A percentile compares a stretch with the other conserved stretches of the same genome.
These are phyloP conservation scores for Stenurella melanura DNA, from an alignment of 2,888 invertebrate genomes.

Conservation along the genomic window DNA sequence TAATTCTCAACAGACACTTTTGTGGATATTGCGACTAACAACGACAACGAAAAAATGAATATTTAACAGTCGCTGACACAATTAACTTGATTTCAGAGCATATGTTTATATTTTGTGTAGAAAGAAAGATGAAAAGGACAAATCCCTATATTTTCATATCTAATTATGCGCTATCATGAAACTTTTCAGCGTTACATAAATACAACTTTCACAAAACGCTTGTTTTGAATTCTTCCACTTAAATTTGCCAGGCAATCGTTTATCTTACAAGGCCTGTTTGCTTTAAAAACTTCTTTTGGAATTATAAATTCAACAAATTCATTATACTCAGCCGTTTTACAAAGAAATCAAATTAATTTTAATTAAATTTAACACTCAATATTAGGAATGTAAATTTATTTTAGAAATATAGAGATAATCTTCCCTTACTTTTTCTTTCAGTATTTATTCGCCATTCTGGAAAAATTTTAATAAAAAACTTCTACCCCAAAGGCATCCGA, in stretches of 20 bases:
- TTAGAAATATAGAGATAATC: neutral
- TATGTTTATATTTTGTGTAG: slow-evolving; percentile 31
- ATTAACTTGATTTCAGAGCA: slow-evolving; percentile 28
- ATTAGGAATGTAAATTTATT: neutral
- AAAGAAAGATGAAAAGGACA: slow-evolving; percentile 19
- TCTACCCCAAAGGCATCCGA: no score
- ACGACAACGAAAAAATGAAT: slow-evolving; percentile 32
- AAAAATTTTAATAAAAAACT: no score
- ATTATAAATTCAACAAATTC: slow-evolving; percentile 24
- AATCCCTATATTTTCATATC: slow-evolving; percentile 15
- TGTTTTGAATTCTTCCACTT: slow-evolving; percentile 16
- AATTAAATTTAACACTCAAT: slow-evolving; percentile 18
- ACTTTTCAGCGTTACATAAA: slow-evolving; percentile 24
- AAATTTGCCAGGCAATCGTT: slow-evolving; percentile 23
- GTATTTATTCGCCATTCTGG: no score
- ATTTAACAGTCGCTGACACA: slow-evolving; percentile 34
- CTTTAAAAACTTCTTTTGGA: slow-evolving; percentile 17
- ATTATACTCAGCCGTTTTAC: slow-evolving; percentile 9
- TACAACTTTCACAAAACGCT: slow-evolving; percentile 28
- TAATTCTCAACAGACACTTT: slow-evolving; percentile 24
- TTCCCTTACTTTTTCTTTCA: neutral
- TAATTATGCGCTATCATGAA: slow-evolving; percentile 33
- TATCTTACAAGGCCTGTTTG: slow-evolving; percentile 26
- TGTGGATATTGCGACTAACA: slow-evolving; percentile 14
- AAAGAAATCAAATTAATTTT: slow-evolving; percentile 8